phyloP scores from a whole-genome alignment of 1,140 invertebrate species.

The Drosophila navojoa region DNA sequence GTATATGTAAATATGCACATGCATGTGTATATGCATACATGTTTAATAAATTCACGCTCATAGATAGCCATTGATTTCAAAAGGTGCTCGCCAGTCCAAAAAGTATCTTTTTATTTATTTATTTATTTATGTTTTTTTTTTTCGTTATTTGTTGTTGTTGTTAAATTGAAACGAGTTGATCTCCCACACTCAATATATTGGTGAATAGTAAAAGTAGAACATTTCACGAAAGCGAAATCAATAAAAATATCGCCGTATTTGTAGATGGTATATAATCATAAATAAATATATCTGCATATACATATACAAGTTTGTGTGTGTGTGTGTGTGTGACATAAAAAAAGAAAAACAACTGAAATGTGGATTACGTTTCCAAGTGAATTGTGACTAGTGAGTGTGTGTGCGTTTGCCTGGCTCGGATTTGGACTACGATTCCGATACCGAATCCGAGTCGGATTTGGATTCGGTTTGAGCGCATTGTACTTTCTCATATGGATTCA shows the following conservation, averaged over 20 bases:
- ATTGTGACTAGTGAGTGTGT: conserved; percentile 17
- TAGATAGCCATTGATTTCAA: conserved; percentile 18
- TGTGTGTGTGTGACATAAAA: conserved; percentile 27
- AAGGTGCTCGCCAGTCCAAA: conserved; percentile 23
- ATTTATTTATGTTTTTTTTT: neutral
- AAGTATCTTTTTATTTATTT: conserved; percentile 14
- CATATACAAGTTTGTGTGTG: conserved; percentile 3
- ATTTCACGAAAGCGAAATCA: conserved; percentile 41
- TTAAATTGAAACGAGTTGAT: conserved; percentile 18
- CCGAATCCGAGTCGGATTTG: neutral
- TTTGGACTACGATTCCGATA: too few relatives aligned
- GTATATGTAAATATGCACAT: conserved; percentile 4
- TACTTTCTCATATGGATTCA: conserved; percentile 68
- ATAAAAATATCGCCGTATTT: conserved; percentile 13
- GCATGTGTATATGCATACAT: conserved; percentile 13
- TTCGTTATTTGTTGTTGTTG: neutral
- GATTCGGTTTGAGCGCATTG: conserved; percentile 29
- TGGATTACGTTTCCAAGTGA: conserved; percentile 34
- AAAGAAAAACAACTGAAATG: conserved; percentile 33
- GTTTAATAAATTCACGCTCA: conserved; percentile 27
- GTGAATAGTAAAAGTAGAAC: conserved; percentile 9
- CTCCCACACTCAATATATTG: conserved; percentile 15
- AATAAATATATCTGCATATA: conserved; percentile 10
- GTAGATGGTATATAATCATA: conserved; percentile 16
- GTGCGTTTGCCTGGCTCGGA: conserved; percentile 18